phyloP scores from a whole-genome alignment of 2,797 vertebrate genomes.

The Rhabdophis nuchalis region DNA sequence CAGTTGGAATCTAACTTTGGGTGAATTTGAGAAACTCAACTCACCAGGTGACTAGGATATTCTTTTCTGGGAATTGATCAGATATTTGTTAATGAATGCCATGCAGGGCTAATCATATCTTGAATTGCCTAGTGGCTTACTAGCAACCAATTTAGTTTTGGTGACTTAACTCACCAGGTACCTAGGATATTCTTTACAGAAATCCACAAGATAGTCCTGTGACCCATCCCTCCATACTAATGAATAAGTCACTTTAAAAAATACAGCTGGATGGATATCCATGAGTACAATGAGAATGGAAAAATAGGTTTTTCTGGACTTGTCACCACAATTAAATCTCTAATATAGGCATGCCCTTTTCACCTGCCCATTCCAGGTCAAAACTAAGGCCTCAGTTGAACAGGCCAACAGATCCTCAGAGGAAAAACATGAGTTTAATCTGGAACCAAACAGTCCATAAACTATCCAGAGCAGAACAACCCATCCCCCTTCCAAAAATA shows the following conservation, averaged over 20 bases:
- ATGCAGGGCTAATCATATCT: not conserved
- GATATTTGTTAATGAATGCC: not conserved
- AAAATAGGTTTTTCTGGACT: not conserved
- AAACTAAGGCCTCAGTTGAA: not conserved
- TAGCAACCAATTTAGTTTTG: not conserved
- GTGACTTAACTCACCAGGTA: not conserved
- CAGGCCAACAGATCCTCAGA: not conserved
- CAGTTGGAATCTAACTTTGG: not conserved
- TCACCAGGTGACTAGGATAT: not conserved
- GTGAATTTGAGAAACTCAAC: not conserved
- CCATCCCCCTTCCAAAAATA: not conserved
- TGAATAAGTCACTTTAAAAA: not conserved
- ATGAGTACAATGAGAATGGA: not conserved
- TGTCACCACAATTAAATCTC: not conserved
- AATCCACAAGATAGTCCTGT: not conserved
- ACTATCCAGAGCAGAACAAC: not conserved
- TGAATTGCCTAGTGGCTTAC: not conserved
- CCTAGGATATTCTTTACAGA: not conserved
- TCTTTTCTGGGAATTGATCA: not conserved
- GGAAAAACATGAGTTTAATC: not conserved
- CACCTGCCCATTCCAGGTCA: not conserved
- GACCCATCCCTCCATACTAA: not conserved
- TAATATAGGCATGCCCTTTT: not conserved
- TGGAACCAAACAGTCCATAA: not conserved
- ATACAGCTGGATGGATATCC: not conserved